phyloP scores from a whole-genome alignment of 2,113 vertebrate species.

The Candoia aspera region DNA sequence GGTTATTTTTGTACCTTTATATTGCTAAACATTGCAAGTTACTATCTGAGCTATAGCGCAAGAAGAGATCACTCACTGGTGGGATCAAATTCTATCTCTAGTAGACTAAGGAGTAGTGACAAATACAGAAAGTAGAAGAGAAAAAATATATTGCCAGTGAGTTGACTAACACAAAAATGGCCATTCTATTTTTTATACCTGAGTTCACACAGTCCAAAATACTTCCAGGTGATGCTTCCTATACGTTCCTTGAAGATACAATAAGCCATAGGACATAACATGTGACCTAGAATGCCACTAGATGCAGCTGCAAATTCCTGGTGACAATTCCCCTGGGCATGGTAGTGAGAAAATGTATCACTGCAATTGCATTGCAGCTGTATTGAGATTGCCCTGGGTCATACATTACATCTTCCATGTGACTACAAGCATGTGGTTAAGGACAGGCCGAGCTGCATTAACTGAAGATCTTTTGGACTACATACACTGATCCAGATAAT shows the following conservation, averaged over 20 bases:
- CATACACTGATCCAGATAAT: background rate
- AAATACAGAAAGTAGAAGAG: background rate
- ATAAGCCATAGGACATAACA: background rate
- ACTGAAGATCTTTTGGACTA: background rate
- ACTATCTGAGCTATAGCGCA: background rate
- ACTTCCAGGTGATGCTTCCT: background rate
- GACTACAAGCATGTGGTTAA: conserved; percentile 2
- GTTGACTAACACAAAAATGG: background rate
- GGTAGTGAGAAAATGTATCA: background rate
- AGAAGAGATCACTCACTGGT: background rate
- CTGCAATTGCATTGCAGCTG: background rate
- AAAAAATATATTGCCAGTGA: background rate
- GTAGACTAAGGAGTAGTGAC: background rate
- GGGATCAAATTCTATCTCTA: background rate
- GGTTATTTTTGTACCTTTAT: background rate
- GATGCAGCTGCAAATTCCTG: background rate
- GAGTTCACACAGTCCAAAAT: background rate
- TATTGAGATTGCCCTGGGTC: background rate
- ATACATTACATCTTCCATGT: background rate
- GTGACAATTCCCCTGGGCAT: background rate
- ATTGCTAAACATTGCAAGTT: background rate
- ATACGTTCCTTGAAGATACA: background rate
- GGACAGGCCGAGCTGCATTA: background rate
- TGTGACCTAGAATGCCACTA: background rate
- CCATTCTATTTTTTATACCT: background rate